Evolutionary conservation across 2,888 invertebrate genomes (phyloP), one percentile per base, ranked within the genome.

Genomic region (Erebia aethiops): DNA sequence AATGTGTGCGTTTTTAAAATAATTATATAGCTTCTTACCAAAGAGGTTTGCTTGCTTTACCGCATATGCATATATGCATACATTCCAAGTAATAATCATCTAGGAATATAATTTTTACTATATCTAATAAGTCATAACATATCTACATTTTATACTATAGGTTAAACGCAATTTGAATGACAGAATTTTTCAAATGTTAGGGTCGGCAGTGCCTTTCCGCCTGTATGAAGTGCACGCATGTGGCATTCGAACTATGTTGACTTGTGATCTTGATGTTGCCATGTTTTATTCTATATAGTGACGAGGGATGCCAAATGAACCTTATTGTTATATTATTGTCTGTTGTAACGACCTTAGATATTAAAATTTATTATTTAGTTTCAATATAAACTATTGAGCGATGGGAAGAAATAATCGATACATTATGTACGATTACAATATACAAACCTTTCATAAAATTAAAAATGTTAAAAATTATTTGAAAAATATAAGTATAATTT

Each of bases 291-390:
- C 77, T 3, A 26, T 78, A 52, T 80, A 78, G 84, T 84, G 82
- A 83, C 79, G 78, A 82, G 80, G 82, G 84, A 86, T 88, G 90
- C 90, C 89, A 90, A 90, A 90, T 84, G 11, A 82, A 79, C 79
- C 76, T 80, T 80, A 82, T 83, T 82, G 82, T 82, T 78, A 77
- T 83, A 81, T 85, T 21, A 21, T 21, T 83, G 80, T 81, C 82
- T 85, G 81, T 86, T 85, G 81, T 85, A 83, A 79, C 79, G 73
- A 67, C 74, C 70, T 63, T 60, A 16, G 21, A 49, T 41, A 60
- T 21, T n/a, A 35, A 65, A 51, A 56, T 9, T 10, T 54, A 18
- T 54, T 10, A 51, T 43, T 14, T 41, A 35, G 41, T 35, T 58
- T 58, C n/a, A 58, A 58, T 58, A 16, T 10, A 41, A 60, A 16